These are phyloP conservation scores for Catharus fuscescens DNA, from an alignment of 2,113 vertebrate genomes.

Conservation along the genomic window DNA sequence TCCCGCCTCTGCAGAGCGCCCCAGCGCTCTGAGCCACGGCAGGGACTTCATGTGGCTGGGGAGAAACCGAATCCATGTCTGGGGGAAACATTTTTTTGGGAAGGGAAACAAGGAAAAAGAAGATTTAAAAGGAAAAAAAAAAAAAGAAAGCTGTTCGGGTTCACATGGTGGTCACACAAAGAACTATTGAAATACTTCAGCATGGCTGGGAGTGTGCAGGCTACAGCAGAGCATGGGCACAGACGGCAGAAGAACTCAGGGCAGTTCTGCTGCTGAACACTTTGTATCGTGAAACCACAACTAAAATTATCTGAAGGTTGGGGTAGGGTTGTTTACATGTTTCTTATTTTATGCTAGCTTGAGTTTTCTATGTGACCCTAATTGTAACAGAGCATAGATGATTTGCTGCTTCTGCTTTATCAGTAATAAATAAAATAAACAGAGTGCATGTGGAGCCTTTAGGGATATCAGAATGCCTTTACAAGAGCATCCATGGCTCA, in stretches of 20 bases:
- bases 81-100: too few species aligned
- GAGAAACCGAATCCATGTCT: not conserved
- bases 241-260: not conserved
- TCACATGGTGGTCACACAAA: not conserved
- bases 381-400: not conserved
- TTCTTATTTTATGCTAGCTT: not conserved
- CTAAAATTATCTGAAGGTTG: not conserved
- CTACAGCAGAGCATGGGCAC: not conserved
- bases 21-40: accelerated
- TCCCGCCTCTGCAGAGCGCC: not conserved
- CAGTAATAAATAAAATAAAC: not conserved
- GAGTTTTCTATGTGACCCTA: not conserved
- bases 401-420: not conserved
- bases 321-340: not conserved
- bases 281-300: not conserved
- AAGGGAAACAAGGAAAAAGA: not conserved
- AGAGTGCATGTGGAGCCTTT: not conserved
- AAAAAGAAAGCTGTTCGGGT: not conserved
- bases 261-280: not conserved
- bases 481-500: not conserved
- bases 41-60: not conserved
- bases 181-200: not conserved
- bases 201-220: not conserved
- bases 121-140: too few species aligned
- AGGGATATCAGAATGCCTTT: not conserved